Conservation (phyloP, 1,140 invertebrate genomes). For the Bombyx mandarina region DNA sequence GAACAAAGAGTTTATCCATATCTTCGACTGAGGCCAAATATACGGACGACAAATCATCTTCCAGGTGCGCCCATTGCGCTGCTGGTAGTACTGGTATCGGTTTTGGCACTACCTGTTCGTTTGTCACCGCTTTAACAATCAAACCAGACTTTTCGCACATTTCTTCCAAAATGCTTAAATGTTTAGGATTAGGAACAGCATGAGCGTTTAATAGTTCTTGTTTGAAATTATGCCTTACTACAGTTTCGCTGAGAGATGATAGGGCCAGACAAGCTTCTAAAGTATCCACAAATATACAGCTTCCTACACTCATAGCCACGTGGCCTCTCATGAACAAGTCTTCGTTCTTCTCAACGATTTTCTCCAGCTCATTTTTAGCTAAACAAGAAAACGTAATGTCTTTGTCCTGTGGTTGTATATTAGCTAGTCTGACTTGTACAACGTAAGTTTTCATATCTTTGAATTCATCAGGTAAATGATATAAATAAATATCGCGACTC, state of each 20-base stretch:
- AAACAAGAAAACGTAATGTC: constrained; percentile 49
- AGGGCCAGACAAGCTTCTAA: constrained; percentile 50
- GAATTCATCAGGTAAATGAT: constrained; percentile 52
- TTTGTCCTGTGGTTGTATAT: constrained; percentile 51
- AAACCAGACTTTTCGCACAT: constrained; percentile 23
- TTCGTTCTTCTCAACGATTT: constrained; percentile 33
- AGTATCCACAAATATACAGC: constrained; percentile 48
- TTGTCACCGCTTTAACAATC: neutral
- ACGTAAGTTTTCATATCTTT: constrained; percentile 38
- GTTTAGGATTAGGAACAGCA: constrained; percentile 33
- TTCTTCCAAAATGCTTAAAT: constrained; percentile 32
- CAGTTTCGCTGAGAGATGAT: constrained; percentile 33
- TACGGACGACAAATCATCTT: constrained; percentile 34
- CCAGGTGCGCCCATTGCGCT: constrained; percentile 54
- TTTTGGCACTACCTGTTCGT: constrained; percentile 6
- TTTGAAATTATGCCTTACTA: constrained; percentile 44
- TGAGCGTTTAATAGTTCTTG: constrained; percentile 37
- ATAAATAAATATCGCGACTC: constrained; percentile 38
- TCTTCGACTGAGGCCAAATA: constrained; percentile 37
- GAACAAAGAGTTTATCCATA: constrained; percentile 44
- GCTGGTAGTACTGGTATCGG: constrained; percentile 19
- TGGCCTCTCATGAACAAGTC: constrained; percentile 42
- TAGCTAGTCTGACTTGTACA: constrained; percentile 42
- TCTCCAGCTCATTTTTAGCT: constrained; percentile 32
- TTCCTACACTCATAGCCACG: constrained; percentile 42